Evolutionary conservation across 1,140 invertebrate species (phyloP), one percentile per base, ranked within the genome.

Genomic region (Sminthurides bifidus): DNA sequence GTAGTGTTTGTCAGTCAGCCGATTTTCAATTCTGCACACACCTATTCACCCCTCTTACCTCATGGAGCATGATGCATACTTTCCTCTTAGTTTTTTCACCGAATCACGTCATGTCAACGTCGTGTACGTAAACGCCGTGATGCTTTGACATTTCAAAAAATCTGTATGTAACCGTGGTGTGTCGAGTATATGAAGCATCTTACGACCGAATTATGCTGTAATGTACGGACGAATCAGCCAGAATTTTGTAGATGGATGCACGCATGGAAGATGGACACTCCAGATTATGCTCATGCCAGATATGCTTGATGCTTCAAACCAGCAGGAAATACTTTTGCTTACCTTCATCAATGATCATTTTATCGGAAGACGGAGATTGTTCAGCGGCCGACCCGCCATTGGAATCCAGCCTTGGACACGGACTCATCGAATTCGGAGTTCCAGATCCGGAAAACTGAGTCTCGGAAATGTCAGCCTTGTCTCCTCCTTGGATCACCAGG

Each of bases 291-390:
- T 35, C 33, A 35, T 35, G 33, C 33, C 33, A 35, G 8, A 35
- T 21, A 41, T 8, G 38, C 5, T 17, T 41, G 5, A 41, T 6
- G 38, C n/a, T 6, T 8, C 38, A 41, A 46, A 46, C n/a, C 33
- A 10, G 33, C 8, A 35, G n/a, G n/a, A 35, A n/a, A 35, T 10
- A 35, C 8, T 10, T 10, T 33, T 35, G 41, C 54, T 56, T 63
- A 63, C 61, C 61, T 63, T 63, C 57, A 52, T 63, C 61, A 54
- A 63, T 59, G 56, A 55, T 63, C 60, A 62, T 58, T 54, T 57
- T 63, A 50, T 63, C 57, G 57, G 49, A 54, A 38, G 45, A 43
- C 15, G 53, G 52, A 41, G 59, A 54, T 23, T 48, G 5, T 12
- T 54, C 31, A 23, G 23, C 12, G 23, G 4, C 45, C 27, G 44